phyloP scores from a whole-genome alignment of 53 echinoderm and acorn worm species.

The Luidia sarsii region DNA sequence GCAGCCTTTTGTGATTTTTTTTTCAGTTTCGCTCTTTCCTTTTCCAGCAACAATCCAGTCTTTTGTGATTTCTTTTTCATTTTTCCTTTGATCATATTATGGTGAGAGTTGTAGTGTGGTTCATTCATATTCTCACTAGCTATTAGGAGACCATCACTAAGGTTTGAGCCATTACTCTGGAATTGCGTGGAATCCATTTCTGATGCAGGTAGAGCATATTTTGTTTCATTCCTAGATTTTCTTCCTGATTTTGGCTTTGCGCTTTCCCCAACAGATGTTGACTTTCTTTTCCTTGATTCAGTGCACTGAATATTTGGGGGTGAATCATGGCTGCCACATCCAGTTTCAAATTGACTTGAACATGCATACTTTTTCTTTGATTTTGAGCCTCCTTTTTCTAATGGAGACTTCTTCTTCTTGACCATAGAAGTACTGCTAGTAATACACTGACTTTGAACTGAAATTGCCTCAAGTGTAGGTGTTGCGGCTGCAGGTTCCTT shows the following conservation, averaged over 20 bases:
- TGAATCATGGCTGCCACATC: not conserved
- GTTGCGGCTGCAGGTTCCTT: constrained; percentile 24
- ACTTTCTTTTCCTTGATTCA: not conserved
- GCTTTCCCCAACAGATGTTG: not conserved
- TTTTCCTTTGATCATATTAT: too few relatives aligned
- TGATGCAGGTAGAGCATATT: not conserved
- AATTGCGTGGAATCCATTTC: not conserved
- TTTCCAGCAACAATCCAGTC: constrained; percentile 36
- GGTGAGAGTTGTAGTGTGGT: too few relatives aligned
- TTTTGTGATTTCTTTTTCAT: not conserved
- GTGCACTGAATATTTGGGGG: too few relatives aligned
- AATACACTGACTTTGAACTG: not conserved
- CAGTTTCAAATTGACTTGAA: not conserved
- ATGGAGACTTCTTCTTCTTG: constrained; percentile 35
- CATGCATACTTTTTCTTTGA: constrained; percentile 22
- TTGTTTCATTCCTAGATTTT: constrained; percentile 11
- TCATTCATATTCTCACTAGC: not conserved
- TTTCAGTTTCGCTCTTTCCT: constrained; percentile 21
- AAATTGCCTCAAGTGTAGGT: not conserved
- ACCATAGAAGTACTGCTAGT: constrained; percentile 38
- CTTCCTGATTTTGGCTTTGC: not conserved
- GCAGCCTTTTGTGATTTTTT: constrained; percentile 31
- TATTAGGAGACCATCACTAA: constrained; percentile 5
- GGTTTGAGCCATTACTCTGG: not conserved
- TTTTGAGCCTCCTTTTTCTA: constrained; percentile 7